phyloP scores from a whole-genome alignment of 2,888 invertebrate species.

The Ophraella communa region DNA sequence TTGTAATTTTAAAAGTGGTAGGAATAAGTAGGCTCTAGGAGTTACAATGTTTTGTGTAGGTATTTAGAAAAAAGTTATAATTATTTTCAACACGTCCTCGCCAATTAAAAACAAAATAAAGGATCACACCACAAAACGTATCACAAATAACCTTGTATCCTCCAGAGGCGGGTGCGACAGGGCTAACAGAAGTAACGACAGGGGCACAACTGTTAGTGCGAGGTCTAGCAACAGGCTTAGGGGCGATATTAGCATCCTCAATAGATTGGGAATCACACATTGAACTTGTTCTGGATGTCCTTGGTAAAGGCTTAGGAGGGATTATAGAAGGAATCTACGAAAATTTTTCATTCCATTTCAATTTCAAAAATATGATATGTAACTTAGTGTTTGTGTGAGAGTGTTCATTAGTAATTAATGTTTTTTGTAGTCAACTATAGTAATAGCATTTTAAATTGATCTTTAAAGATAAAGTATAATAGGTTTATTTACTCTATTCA shows the following conservation, averaged over 20 bases:
- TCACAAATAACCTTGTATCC: conserved; percentile 76
- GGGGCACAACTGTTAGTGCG: conserved; percentile 68
- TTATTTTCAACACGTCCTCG: background rate
- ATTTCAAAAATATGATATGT: background rate
- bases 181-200: conserved; percentile 67
- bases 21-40: too few species aligned
- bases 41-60: background rate
- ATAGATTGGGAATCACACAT: conserved; percentile 69
- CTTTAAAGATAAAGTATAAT: too few species aligned
- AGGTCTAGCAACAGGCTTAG: conserved; percentile 73
- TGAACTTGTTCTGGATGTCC: conserved; percentile 74
- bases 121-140: conserved; percentile 18
- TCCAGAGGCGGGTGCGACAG: conserved; percentile 61
- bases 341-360: conserved; percentile 2
- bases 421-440: too few species aligned
- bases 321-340: conserved; percentile 45
- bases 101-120: background rate
- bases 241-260: conserved; percentile 63
- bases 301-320: conserved; percentile 81
- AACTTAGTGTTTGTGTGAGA: conserved; percentile 59
- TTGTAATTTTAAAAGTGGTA: too few species aligned
- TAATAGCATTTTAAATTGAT: too few species aligned
- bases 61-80: background rate
- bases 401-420: conserved; percentile 32
- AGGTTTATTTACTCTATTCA: too few species aligned